Evolutionary conservation across 2,113 vertebrate genomes (phyloP).

Genomic region (Panurus biarmicus): DNA sequence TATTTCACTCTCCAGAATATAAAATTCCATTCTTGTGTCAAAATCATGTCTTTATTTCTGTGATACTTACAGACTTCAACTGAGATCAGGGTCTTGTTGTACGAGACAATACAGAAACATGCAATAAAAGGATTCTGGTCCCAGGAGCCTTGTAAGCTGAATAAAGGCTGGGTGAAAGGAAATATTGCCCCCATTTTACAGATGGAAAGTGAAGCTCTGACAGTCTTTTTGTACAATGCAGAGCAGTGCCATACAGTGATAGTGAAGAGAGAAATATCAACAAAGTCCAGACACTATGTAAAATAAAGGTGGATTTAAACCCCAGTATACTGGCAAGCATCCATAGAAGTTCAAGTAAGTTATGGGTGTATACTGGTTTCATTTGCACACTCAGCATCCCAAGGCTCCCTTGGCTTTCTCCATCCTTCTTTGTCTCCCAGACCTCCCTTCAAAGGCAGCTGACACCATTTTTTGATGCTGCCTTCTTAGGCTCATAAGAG

Average conservation of each 20-base stretch:
- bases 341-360: not conserved
- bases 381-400: not conserved
- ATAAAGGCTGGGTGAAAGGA: not conserved
- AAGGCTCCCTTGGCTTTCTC: not conserved
- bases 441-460: not conserved
- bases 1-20: conserved; percentile 23
- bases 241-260: not conserved
- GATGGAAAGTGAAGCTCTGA: not conserved
- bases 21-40: conserved; percentile 43
- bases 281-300: not conserved
- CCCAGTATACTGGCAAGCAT: not conserved
- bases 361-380: not conserved
- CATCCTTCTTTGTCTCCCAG: not conserved
- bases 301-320: not conserved
- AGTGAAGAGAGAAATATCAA: not conserved
- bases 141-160: not conserved
- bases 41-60: conserved; percentile 45
- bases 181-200: not conserved
- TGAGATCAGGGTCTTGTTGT: not conserved
- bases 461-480: not conserved
- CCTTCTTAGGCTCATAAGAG: not conserved
- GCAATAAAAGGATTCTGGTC: not conserved
- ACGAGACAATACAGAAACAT: not conserved
- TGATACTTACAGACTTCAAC: not conserved
- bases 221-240: not conserved